Percentiles rank a stretch among this genome's conserved stretches.
These are phyloP conservation scores for Apistogramma diplotaenia DNA, from an alignment of 2,113 vertebrate genomes.

Conservation along the genomic window DNA sequence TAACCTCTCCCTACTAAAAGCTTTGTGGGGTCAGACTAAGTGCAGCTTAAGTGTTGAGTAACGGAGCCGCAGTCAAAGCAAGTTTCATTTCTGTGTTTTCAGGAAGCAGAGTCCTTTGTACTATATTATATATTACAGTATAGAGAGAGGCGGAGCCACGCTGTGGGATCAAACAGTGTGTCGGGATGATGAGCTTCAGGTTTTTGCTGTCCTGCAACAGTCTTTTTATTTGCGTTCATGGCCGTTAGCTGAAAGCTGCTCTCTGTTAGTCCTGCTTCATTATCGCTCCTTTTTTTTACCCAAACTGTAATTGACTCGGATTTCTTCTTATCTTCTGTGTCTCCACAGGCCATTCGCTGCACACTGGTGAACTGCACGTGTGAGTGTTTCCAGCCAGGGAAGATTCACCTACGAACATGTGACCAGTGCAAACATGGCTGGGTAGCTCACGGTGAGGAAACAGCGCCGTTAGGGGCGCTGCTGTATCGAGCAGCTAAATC, in stretches of 20 bases:
- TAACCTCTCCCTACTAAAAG: constrained; percentile 75
- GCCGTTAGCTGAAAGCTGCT: neutral
- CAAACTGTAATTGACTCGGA: constrained; percentile 17
- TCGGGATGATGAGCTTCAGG: neutral
- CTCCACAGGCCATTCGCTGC: constrained; percentile 93
- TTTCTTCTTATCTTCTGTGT: constrained; percentile 51
- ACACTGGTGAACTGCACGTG: constrained; percentile 98
- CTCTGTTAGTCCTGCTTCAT: neutral
- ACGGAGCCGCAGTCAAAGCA: constrained; percentile 73
- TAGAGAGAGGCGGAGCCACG: neutral
- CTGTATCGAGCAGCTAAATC: neutral
- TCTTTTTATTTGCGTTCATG: neutral
- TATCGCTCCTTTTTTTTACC: neutral
- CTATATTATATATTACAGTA: no score
- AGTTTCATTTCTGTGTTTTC: constrained; percentile 57
- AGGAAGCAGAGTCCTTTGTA: constrained; percentile 39
- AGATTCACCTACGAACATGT: constrained; percentile 98
- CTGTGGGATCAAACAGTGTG: neutral
- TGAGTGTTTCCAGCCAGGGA: constrained; percentile 98
- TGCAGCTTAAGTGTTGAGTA: constrained; percentile 64
- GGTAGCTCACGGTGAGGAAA: constrained; percentile 93
- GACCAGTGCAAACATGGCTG: constrained; percentile 99
- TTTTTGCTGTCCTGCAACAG: neutral
- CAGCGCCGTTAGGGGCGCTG: neutral
- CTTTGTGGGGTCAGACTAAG: constrained; percentile 69